Base-by-base conservation (phyloP, 2,113 vertebrate genomes). In the Brachyhypopomus gauderio region DNA sequence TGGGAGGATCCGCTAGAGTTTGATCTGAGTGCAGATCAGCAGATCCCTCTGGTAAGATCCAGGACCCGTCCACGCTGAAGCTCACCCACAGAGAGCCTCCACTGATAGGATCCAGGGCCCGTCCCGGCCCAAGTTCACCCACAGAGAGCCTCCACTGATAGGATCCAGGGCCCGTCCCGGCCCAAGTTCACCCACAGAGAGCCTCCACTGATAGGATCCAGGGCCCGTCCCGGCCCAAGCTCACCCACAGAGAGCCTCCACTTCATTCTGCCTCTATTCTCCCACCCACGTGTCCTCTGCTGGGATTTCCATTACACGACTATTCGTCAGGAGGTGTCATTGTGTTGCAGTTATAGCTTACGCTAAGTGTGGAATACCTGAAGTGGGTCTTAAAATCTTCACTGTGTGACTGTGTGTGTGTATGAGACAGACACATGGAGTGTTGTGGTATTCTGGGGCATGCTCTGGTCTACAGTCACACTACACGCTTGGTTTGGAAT, bases 351-450 rank as follows among this genome's bases (percentile, higher is more conserved):
- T 70, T 74, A 70, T 30, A 52, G 71, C 76, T 58, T 20, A 23
- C 34, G 41, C 41, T 12, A 69, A 72, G 59, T 66, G 34, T 72
- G 69, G 77, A 77, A 67, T 60, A 17, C 72, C 48, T 73, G 72
- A 59, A 73, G 59, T 34, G 52, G 63, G 79, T 60, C 62, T 60
- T 16, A 74, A 70, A 27, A 63, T 34, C 22, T 20, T 19, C 56
- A 8, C 20, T 70, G 34, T 62, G 69, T 30, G 52, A 0, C 1
- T 14, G 38, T 7, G 45, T n/a, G 16, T 56, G 27, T 72, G 14
- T 73, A 34, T 8, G 56, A 62, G 67, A 30, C 30, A 30, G 30
- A 30, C 30, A 30, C 30, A 30, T 1, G 30, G 30, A 30, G 30
- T 30, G 30, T 3, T 30, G 30, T 3, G 3, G 30, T 30, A 30